These are phyloP conservation scores for Acestrorhynchus altus DNA, from an alignment of 2,797 vertebrate genomes.

Conservation along the genomic window DNA sequence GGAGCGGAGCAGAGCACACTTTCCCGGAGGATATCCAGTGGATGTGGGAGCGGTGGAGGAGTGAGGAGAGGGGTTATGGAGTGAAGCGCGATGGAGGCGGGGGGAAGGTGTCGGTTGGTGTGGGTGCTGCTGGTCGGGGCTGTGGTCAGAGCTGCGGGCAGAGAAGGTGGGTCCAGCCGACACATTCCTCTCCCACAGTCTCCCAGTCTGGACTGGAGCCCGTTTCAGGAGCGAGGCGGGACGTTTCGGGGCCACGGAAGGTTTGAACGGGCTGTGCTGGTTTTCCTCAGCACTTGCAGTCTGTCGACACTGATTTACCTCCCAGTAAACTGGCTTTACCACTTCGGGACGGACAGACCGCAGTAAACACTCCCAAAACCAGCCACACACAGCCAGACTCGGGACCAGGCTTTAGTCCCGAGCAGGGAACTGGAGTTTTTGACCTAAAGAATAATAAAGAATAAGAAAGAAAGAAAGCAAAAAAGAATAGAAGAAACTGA, in stretches of 20 bases:
- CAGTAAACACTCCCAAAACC: background rate
- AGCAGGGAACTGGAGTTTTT: too few relatives aligned
- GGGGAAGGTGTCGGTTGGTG: constrained; percentile 78
- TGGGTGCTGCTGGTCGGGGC: constrained; percentile 73
- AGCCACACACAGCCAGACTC: background rate
- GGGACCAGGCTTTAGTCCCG: background rate
- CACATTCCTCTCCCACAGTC: constrained; percentile 32
- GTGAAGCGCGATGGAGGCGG: constrained; percentile 78
- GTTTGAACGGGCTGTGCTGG: background rate
- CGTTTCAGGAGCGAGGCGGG: too few relatives aligned
- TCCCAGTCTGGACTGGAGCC: too few relatives aligned
- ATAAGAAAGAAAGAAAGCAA: too few relatives aligned
- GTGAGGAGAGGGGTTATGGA: constrained; percentile 63
- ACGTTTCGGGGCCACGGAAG: background rate
- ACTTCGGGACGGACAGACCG: constrained; percentile 56
- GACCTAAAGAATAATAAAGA: too few relatives aligned
- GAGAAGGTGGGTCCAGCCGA: constrained; percentile 80
- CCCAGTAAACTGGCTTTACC: constrained; percentile 65
- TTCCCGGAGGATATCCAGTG: background rate
- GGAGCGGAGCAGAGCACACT: constrained; percentile 30
- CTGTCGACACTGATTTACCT: background rate
- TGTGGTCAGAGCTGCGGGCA: constrained; percentile 72
- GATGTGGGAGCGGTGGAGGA: background rate
- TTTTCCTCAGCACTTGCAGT: background rate
- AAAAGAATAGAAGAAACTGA: too few relatives aligned